These are phyloP conservation scores for Lutjanus argentimaculatus DNA, from an alignment of 2,797 vertebrate genomes.

Conservation along the genomic window DNA sequence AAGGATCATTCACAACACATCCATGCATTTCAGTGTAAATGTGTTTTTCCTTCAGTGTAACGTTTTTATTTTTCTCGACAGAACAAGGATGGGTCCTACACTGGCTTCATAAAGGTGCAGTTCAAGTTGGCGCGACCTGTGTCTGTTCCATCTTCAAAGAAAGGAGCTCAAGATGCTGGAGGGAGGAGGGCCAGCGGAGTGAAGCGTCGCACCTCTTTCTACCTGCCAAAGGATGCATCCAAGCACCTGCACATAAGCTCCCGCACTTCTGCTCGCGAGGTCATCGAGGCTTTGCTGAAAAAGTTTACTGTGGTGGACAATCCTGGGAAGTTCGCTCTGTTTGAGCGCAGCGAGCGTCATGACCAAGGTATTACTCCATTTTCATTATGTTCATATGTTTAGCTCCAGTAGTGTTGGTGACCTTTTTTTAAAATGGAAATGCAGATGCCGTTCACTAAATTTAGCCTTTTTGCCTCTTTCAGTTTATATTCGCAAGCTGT, in stretches of 20 bases:
- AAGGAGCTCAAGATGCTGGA: conserved; percentile 82
- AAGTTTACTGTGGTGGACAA: conserved; percentile 98
- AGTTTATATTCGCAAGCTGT: conserved; percentile 94
- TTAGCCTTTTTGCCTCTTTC: conserved; percentile 18
- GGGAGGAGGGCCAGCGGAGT: conserved; percentile 80
- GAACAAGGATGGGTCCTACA: conserved; percentile 96
- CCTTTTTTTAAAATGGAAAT: not conserved
- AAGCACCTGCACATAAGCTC: conserved; percentile 97
- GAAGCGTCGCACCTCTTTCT: conserved; percentile 95
- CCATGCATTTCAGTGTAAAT: not conserved
- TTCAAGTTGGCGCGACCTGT: conserved; percentile 94
- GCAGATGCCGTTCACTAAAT: not conserved
- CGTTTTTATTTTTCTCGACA: conserved; percentile 61
- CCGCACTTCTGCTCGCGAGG: conserved; percentile 91
- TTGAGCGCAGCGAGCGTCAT: conserved; percentile 93
- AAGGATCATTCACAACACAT: not conserved
- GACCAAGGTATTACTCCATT: conserved; percentile 88
- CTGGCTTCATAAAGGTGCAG: conserved; percentile 97
- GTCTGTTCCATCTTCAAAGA: conserved; percentile 91
- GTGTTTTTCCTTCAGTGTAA: not conserved
- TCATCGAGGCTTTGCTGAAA: conserved; percentile 94
- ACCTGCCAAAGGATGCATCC: conserved; percentile 95
- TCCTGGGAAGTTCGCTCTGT: conserved; percentile 96
- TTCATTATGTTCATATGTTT: not conserved
- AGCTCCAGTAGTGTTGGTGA: not conserved